These are phyloP conservation scores for Trematomus bernacchii DNA, from an alignment of 2,797 vertebrate genomes.

Conservation along the genomic window DNA sequence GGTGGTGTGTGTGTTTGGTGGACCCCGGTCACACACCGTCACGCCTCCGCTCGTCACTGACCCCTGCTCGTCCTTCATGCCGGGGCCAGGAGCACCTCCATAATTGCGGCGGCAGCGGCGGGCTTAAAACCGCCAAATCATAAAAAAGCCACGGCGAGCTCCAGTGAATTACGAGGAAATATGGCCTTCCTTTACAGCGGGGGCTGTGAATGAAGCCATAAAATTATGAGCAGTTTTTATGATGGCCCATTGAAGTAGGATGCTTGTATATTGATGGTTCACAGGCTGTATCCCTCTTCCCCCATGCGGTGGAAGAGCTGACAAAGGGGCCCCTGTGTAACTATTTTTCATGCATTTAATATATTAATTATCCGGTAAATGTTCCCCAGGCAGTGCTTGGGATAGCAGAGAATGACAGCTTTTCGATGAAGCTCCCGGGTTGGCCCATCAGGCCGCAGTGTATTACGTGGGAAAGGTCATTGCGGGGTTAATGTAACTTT, in stretches of 20 bases:
- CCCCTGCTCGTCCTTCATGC: constrained; percentile 85
- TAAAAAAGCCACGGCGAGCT: constrained; percentile 83
- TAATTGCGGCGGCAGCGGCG: constrained; percentile 77
- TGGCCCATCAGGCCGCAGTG: constrained; percentile 96
- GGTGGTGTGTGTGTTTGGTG: constrained; percentile 49
- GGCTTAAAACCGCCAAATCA: constrained; percentile 87
- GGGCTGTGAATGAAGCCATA: constrained; percentile 99
- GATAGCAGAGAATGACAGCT: constrained; percentile 97
- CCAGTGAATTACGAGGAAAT: constrained; percentile 93
- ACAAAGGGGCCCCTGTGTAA: constrained; percentile 93
- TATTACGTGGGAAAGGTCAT: constrained; percentile 99
- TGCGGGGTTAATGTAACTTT: constrained; percentile 99
- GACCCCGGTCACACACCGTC: constrained; percentile 62
- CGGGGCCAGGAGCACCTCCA: constrained; percentile 80
- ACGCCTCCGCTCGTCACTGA: constrained; percentile 81
- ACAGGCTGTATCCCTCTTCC: constrained; percentile 95
- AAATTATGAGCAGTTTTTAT: constrained; percentile 99
- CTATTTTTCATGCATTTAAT: constrained; percentile 99
- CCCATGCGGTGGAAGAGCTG: constrained; percentile 85
- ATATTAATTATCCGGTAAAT: constrained; percentile 99
- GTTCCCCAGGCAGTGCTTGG: constrained; percentile 99
- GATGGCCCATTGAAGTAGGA: constrained; percentile 98
- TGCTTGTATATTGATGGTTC: constrained; percentile 99
- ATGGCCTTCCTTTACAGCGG: constrained; percentile 97
- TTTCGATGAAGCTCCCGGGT: constrained; percentile 92